Base-by-base conservation (phyloP, 1,140 invertebrate species). In the Bombus huntii region DNA sequence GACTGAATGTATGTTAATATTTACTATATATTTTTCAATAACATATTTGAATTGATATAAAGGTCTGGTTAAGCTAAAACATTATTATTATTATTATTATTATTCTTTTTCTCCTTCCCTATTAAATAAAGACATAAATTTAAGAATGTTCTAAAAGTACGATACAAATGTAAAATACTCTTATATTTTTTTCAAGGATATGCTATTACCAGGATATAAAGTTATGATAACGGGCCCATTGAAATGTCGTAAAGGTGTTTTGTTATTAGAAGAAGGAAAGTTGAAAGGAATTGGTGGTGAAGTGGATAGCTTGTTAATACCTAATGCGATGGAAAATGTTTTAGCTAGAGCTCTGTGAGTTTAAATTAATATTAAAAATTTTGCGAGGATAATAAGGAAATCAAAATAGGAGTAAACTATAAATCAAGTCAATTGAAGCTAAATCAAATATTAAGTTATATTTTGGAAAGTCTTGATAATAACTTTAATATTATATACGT, bases 221-320 rank as follows among this genome's bases (percentile, higher is more conserved):
- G 37, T 95, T 59, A 92, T 96, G 91, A 92, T 96, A 91, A 95
- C 94, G 88, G 97, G 98, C 25, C 97, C 97, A 42, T 93, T 98
- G 8, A 94, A 96, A 86, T 97, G 97, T 92, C 96, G 97, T 71
- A 95, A 96, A 86, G 97, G 97, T 9, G 94, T 97, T 59, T 92
- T 98, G 28, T 94, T 98, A 88, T 93, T 98, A 53, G 96, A 96
- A 88, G 95, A 96, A 77, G 93, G 95, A 65, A 96, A 97, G 87
- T 90, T 98, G 18, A 95, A 96, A 82, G 92, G 97, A 71, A 91
- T 98, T 4, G 97, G 97, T 3, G 98, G 98, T 34, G 97, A 98
- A 95, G 97, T 98, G 2, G 97, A 97, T 59, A 94, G 94, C 84
- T 88, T 97, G 37, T 88, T 96, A 42, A 95, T 96, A 47, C 76